phyloP scores from a whole-genome alignment of 2,888 invertebrate genomes.

The Chalcosyrphus nemorum region DNA sequence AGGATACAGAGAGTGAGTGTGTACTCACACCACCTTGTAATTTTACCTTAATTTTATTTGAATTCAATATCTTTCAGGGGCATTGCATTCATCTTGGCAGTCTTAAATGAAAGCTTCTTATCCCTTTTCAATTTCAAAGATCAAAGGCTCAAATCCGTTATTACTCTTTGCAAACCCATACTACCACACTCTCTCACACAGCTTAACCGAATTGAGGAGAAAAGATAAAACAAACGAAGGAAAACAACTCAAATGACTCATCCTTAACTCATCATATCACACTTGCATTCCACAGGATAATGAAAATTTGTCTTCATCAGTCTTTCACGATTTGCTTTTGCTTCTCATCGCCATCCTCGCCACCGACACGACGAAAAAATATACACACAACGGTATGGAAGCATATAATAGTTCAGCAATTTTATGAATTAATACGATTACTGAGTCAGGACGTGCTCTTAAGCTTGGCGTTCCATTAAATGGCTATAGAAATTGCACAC shows the following conservation, averaged over 20 bases:
- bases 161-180: too few relatives aligned
- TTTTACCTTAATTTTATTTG: too few relatives aligned
- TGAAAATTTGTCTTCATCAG: slow-evolving; percentile 49
- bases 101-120: too few relatives aligned
- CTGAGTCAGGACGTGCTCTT: slow-evolving; percentile 51
- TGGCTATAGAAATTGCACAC: slow-evolving; percentile 50
- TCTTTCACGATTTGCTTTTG: not conserved
- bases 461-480: slow-evolving; percentile 45
- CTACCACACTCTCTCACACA: too few relatives aligned
- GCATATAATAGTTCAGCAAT: slow-evolving; percentile 61
- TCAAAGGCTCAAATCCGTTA: too few relatives aligned
- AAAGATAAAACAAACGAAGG: not conserved
- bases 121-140: too few relatives aligned
- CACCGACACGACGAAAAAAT: too few relatives aligned
- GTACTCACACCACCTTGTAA: too few relatives aligned
- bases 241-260: slow-evolving; percentile 2
- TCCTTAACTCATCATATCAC: slow-evolving; percentile 8
- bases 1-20: too few relatives aligned
- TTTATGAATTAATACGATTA: slow-evolving; percentile 67
- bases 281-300: slow-evolving; percentile 32
- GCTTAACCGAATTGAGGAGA: not conserved
- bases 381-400: slow-evolving; percentile 22
- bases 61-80: too few relatives aligned
- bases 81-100: too few relatives aligned
- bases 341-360: not conserved